Percentiles rank a stretch among this genome's conserved stretches.
These are phyloP conservation scores for Takifugu ocellatus DNA, from an alignment of 2,797 vertebrate species.

Conservation along the genomic window DNA sequence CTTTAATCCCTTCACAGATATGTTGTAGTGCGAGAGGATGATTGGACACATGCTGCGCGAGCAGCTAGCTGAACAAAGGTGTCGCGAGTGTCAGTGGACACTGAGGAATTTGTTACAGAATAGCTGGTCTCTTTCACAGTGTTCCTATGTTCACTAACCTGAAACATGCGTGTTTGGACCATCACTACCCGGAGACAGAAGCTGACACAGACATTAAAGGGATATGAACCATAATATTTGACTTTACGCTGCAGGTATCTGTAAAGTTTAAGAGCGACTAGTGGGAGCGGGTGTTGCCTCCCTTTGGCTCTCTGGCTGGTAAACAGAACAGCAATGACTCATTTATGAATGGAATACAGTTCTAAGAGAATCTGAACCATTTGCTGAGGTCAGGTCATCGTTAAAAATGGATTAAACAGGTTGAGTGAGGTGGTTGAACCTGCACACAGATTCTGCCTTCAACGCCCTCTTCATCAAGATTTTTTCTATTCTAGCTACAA, in stretches of 20 bases:
- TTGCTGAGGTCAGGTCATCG: conserved; percentile 36
- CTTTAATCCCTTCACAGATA: conserved; percentile 27
- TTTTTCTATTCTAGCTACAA: background rate
- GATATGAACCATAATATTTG: conserved; percentile 24
- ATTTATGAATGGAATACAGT: conserved; percentile 48
- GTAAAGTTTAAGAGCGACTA: conserved; percentile 29
- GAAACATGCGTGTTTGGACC: conserved; percentile 6
- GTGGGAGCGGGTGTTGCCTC: conserved; percentile 19
- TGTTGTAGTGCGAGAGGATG: conserved; percentile 12
- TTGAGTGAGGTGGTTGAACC: conserved; percentile 26
- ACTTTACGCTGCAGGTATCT: conserved; percentile 16
- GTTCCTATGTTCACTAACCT: background rate
- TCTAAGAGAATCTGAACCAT: conserved; percentile 48
- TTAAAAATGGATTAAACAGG: conserved; percentile 50
- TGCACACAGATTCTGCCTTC: conserved; percentile 19
- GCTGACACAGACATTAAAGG: conserved; percentile 19
- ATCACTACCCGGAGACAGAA: conserved; percentile 24
- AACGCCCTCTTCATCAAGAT: background rate
- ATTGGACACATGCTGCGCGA: conserved; percentile 30
- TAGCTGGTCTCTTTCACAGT: conserved; percentile 3
- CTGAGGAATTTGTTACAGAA: too few relatives aligned
- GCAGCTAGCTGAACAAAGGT: conserved; percentile 18
- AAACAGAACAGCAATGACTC: conserved; percentile 51
- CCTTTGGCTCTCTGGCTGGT: conserved; percentile 45
- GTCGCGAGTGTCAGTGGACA: conserved; percentile 3